phyloP scores from a whole-genome alignment of 2,888 invertebrate species.

The Xanthia togata region DNA sequence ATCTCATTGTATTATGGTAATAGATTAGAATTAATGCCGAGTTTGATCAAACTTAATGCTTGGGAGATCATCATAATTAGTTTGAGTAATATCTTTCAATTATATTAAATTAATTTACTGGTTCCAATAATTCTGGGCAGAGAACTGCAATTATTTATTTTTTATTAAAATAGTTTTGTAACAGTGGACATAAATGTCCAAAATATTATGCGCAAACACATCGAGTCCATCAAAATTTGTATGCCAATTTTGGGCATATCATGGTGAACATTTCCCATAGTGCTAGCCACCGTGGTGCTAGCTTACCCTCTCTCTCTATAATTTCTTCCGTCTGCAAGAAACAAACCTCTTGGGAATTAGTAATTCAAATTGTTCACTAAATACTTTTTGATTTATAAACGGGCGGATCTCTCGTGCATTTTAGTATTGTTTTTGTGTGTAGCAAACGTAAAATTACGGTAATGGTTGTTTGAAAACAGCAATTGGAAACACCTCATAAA shows the following conservation, averaged over 20 bases:
- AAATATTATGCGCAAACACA: too few relatives aligned
- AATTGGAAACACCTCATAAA: slow-evolving; percentile 23
- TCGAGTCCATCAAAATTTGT: background rate
- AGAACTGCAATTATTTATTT: background rate
- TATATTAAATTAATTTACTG: background rate
- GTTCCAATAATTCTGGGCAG: background rate
- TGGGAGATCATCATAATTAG: too few relatives aligned
- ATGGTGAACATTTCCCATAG: background rate
- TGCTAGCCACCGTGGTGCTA: too few relatives aligned
- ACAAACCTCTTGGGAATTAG: slow-evolving; percentile 74
- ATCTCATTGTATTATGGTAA: too few relatives aligned
- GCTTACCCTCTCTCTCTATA: slow-evolving; percentile 4
- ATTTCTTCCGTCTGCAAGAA: slow-evolving; percentile 31
- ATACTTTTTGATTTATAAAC: slow-evolving; percentile 78
- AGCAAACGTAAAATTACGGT: slow-evolving; percentile 33
- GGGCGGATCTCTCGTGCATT: slow-evolving; percentile 58
- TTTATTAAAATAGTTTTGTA: too few relatives aligned
- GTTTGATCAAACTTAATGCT: too few relatives aligned
- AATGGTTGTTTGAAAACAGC: slow-evolving; percentile 45
- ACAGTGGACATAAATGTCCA: too few relatives aligned
- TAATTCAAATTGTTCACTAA: slow-evolving; percentile 79
- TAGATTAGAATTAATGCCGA: too few relatives aligned
- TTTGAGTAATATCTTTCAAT: background rate
- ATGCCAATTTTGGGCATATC: slow-evolving; percentile 4
- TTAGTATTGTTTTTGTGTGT: slow-evolving; percentile 62